These are phyloP conservation scores for Chaetodon trifasciatus DNA, from an alignment of 2,797 vertebrate species.

Conservation along the genomic window DNA sequence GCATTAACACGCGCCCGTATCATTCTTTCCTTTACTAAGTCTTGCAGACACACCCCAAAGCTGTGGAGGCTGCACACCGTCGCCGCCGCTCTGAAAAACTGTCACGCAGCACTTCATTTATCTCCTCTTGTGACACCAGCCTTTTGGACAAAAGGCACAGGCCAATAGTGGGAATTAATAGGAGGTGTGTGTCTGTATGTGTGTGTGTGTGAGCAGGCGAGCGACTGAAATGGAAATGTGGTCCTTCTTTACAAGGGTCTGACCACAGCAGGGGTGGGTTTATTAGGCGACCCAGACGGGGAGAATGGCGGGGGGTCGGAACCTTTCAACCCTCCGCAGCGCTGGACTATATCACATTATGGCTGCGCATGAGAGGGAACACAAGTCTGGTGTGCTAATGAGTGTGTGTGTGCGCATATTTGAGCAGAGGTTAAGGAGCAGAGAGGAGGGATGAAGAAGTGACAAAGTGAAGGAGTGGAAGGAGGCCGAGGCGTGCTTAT, in stretches of 20 bases:
- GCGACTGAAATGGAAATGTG: constrained; percentile 68
- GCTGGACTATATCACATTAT: background rate
- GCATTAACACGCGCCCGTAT: constrained; percentile 1
- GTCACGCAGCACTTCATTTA: constrained; percentile 53
- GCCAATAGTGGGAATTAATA: constrained; percentile 44
- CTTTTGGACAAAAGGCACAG: constrained; percentile 57
- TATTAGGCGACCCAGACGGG: constrained; percentile 57
- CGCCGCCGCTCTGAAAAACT: constrained; percentile 30
- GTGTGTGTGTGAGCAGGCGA: constrained; percentile 29
- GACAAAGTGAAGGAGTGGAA: constrained; percentile 7
- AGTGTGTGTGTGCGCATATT: constrained; percentile 3
- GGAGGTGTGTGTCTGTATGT: constrained; percentile 22
- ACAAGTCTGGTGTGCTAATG: constrained; percentile 32
- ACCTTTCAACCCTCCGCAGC: constrained; percentile 33
- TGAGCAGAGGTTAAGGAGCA: constrained; percentile 20
- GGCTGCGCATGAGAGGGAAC: constrained; percentile 7
- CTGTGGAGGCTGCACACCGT: constrained; percentile 10
- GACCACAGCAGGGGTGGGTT: constrained; percentile 61
- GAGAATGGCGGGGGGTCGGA: constrained; percentile 38
- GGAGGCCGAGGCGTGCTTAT: constrained; percentile 33
- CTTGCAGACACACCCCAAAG: constrained; percentile 38
- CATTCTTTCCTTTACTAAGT: constrained; percentile 8
- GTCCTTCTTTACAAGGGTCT: constrained; percentile 62
- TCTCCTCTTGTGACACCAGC: constrained; percentile 57
- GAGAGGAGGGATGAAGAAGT: background rate